Percentiles rank a stretch among this genome's conserved stretches.
These are phyloP conservation scores for Sparidentex hasta DNA, from an alignment of 2,797 vertebrate genomes.

Conservation along the genomic window DNA sequence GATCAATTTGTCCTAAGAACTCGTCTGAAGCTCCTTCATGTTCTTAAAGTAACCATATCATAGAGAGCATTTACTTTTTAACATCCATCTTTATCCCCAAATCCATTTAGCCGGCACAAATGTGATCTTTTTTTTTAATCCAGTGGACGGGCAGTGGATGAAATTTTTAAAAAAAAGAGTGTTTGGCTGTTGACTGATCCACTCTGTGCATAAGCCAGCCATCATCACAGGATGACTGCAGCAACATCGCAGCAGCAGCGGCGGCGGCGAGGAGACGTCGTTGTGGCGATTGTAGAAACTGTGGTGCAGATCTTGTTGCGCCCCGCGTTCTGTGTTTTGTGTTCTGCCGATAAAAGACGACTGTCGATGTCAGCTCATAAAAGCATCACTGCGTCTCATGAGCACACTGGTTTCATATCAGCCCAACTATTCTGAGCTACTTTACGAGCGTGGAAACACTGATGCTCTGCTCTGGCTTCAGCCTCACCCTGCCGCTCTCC, in stretches of 20 bases:
- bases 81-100: slow-evolving; percentile 47
- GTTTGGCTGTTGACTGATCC: slow-evolving; percentile 15
- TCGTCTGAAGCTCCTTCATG: slow-evolving; percentile 4
- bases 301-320: neutral
- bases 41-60: slow-evolving; percentile 37
- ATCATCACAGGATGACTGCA: slow-evolving; percentile 35
- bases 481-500: slow-evolving; percentile 25
- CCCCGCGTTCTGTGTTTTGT: neutral
- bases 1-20: slow-evolving; percentile 2
- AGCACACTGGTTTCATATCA: slow-evolving; percentile 37
- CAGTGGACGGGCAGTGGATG: slow-evolving; percentile 12
- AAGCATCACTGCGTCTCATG: slow-evolving; percentile 1
- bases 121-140: slow-evolving; percentile 55
- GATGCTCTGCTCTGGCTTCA: slow-evolving; percentile 34
- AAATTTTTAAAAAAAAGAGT: slow-evolving; percentile 3
- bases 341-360: neutral
- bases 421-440: slow-evolving; percentile 51
- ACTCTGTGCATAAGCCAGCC: slow-evolving; percentile 18
- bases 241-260: neutral
- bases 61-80: slow-evolving; percentile 36
- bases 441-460: slow-evolving; percentile 60
- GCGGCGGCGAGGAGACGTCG: neutral
- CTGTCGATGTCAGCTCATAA: slow-evolving; percentile 8
- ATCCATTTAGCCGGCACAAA: slow-evolving; percentile 60
- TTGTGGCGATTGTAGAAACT: too few relatives aligned